Evolutionary conservation across 2,888 invertebrate species (phyloP).

Genomic region (Vandiemenella viatica): DNA sequence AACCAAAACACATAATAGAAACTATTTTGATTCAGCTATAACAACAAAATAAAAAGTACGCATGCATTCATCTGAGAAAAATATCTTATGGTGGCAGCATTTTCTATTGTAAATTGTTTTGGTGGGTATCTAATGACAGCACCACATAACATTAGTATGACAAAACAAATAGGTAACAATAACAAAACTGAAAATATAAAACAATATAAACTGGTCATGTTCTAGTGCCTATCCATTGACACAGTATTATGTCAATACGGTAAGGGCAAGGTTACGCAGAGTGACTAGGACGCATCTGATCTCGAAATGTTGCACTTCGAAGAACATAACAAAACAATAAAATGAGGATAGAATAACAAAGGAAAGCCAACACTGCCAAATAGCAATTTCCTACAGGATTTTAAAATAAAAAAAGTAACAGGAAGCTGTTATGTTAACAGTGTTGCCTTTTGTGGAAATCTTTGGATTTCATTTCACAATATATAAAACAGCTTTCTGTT

Average conservation of each 20-base stretch:
- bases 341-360: constrained; percentile 14
- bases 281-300: constrained; percentile 16
- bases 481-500: constrained; percentile 16
- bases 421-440: background rate
- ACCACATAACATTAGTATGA: constrained; percentile 6
- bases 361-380: constrained; percentile 16
- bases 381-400: constrained; percentile 5
- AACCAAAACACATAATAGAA: too few species aligned
- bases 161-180: constrained; percentile 11
- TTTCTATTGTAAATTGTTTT: constrained; percentile 1
- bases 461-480: constrained; percentile 15
- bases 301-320: constrained; percentile 6
- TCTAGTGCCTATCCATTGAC: constrained; percentile 11
- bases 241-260: background rate
- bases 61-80: too few species aligned
- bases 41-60: too few species aligned
- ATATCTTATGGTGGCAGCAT: constrained; percentile 14
- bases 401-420: background rate
- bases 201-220: constrained; percentile 14
- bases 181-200: constrained; percentile 11
- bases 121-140: constrained; percentile 1
- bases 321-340: too few species aligned
- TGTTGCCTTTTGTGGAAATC: constrained; percentile 4
- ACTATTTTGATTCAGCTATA: too few species aligned
- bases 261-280: constrained; percentile 2